A percentile compares a stretch with the other conserved stretches of the same genome.
Conservation (phyloP, 2,888 invertebrate species). For the Nephrotoma appendiculata region DNA sequence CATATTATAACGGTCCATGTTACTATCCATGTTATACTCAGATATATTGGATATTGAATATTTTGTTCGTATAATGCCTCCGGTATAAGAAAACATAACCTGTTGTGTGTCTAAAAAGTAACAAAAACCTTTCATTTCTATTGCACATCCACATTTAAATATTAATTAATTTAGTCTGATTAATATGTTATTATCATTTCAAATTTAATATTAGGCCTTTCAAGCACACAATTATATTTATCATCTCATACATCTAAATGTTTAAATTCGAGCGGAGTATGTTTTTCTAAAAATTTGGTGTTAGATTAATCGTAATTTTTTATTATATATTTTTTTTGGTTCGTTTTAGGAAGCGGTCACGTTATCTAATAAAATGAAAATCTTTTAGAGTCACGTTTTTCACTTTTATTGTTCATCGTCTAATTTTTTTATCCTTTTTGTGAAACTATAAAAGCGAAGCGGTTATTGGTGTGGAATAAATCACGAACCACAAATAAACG, state of each 20-base stretch:
- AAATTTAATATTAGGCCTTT: too few species aligned
- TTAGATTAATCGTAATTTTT: background rate
- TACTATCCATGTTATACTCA: too few species aligned
- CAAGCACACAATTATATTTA: too few species aligned
- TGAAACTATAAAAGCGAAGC: background rate
- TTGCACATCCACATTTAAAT: too few species aligned
- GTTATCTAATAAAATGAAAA: background rate
- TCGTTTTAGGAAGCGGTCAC: background rate
- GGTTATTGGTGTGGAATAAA: background rate
- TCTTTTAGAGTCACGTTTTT: background rate
- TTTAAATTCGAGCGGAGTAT: background rate
- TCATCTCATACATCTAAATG: background rate
- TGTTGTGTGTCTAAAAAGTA: too few species aligned
- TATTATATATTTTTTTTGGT: background rate
- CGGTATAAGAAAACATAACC: too few species aligned
- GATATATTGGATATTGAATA: too few species aligned
- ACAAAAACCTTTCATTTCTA: too few species aligned
- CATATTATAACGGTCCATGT: too few species aligned
- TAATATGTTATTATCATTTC: too few species aligned
- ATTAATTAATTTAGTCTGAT: too few species aligned
- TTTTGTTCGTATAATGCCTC: too few species aligned
- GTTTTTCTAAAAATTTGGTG: background rate
- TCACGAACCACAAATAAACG: background rate
- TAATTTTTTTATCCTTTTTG: background rate
- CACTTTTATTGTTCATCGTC: background rate